Conservation (phyloP, 2,888 invertebrate genomes). For the Petrolisthes cinctipes region DNA sequence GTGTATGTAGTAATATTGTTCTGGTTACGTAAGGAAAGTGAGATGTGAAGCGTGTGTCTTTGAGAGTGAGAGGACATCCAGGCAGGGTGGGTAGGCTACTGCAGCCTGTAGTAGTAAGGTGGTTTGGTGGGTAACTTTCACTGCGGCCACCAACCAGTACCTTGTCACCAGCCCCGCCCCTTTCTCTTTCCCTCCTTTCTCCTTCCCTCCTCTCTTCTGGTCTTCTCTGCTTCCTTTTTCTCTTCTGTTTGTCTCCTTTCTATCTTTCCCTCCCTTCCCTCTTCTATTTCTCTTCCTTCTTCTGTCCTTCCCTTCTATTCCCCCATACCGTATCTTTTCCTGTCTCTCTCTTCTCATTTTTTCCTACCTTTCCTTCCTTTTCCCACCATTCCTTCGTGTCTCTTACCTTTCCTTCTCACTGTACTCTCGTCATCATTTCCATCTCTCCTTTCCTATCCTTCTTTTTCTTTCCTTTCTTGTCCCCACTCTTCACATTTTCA, state of each 20-base stretch:
- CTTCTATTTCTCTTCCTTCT: slow-evolving; percentile 1
- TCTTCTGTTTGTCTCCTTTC: neutral
- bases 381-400: neutral
- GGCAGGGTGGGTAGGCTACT: too few relatives aligned
- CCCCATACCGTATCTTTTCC: neutral
- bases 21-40: too few relatives aligned
- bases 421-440: neutral
- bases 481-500: neutral
- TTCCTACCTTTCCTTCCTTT: neutral
- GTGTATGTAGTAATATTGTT: too few relatives aligned
- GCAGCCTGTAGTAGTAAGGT: too few relatives aligned
- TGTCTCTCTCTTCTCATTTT: neutral
- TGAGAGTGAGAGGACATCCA: too few relatives aligned
- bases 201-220: neutral
- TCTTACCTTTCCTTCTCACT: neutral
- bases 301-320: neutral
- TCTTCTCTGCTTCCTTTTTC: neutral
- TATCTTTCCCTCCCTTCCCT: slow-evolving; percentile 6
- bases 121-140: too few relatives aligned
- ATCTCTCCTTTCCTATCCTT: neutral
- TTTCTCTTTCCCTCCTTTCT: neutral
- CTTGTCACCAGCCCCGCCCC: neutral
- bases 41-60: too few relatives aligned
- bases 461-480: neutral
- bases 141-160: neutral